Base-by-base conservation (phyloP, 2,113 vertebrate genomes). In the Stigmatopora argus region DNA sequence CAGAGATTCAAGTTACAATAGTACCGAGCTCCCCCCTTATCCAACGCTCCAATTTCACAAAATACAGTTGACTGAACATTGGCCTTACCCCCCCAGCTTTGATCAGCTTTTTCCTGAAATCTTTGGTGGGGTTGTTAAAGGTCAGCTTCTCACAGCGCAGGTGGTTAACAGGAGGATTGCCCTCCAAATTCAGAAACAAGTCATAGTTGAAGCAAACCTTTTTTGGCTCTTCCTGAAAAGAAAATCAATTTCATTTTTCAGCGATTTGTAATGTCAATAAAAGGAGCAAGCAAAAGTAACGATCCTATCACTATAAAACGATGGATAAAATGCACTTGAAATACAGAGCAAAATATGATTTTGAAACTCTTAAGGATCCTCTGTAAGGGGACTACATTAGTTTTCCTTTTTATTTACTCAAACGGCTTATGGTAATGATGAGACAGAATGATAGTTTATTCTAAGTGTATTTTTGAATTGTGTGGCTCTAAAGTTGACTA, bases 101-200 rank as follows among this genome's bases (percentile, higher is more conserved):
- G 67, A 99, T 92, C 70, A 99, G 93, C 78, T 99, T 99, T 85
- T 90, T 95, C 52, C 95, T 93, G 90, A 99, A 99, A 77, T 99
- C 97, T 78, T 93, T 92, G 72, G 97, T 99, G 83, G 97, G 97
- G 86, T 99, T 99, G 90, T 98, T 99, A 85, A 99, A 99, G 76
- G 97, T 99, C 78, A 99, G 93, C 67, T 99, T 98, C 92, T 99
- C 96, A 31, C 97, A 99, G 76, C 97, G 97, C 62, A 99, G 91
- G 81, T 99, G 97, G 89, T 99, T 99, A 72, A 99, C 96, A 0
- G 97, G 97, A 0, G 97, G 97, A 80, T 99, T 98, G 26, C 97
- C 97, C 88, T 99, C 97, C 90, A 98, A 84, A 80, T 99, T 99
- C 65, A 99, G 92, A 85, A 99, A 99, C 38, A 99, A 91, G 91